phyloP scores from a whole-genome alignment of 2,113 vertebrate species.

The Ctenomys sociabilis region DNA sequence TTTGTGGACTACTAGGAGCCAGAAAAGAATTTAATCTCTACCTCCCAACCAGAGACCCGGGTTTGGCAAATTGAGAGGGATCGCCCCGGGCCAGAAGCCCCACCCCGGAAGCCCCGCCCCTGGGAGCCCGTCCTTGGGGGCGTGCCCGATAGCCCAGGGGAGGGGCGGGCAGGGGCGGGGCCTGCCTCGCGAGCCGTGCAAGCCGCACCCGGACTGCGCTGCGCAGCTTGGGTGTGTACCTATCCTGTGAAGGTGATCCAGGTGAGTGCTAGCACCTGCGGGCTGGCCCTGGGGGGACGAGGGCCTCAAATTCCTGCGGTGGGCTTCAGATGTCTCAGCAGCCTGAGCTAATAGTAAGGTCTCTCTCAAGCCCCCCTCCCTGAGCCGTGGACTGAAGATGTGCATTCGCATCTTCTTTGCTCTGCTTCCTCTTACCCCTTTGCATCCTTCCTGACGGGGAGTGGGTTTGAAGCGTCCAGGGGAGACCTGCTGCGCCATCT shows the following conservation, averaged over 20 bases:
- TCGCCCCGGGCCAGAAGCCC: accelerated
- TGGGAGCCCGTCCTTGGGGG: background rate
- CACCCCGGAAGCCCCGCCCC: background rate
- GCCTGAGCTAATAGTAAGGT: too few relatives aligned
- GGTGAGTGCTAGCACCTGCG: constrained; percentile 51
- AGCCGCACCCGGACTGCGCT: background rate
- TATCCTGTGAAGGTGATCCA: background rate
- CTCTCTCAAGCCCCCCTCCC: background rate
- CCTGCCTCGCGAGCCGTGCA: background rate
- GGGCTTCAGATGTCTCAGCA: background rate
- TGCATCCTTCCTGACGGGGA: background rate
- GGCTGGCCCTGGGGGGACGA: background rate
- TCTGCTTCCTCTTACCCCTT: background rate
- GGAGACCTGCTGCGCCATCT: background rate
- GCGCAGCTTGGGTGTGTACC: background rate
- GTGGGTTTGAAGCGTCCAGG: background rate
- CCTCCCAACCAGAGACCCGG: accelerated
- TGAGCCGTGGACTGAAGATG: background rate
- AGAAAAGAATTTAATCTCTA: too few relatives aligned
- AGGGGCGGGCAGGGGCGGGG: constrained; percentile 11
- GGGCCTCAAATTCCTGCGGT: background rate
- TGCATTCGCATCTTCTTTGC: background rate
- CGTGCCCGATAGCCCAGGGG: background rate
- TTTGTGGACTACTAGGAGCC: accelerated
- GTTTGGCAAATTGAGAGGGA: accelerated